Evolutionary conservation across 2,797 vertebrate genomes (phyloP).

Genomic region (Momotus momota): DNA sequence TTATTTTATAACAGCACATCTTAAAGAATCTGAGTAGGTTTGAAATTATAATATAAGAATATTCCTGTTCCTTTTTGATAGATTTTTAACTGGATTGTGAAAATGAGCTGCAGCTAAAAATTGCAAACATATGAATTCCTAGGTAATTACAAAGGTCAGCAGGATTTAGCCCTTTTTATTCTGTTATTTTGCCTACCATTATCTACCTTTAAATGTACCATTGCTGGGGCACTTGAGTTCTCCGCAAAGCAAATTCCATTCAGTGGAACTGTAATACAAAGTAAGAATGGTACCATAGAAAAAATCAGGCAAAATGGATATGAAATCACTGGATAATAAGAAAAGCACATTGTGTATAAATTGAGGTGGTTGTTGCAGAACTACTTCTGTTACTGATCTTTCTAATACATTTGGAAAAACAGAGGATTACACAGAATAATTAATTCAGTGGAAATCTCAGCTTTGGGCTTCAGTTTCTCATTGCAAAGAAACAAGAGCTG

Average conservation of each 20-base stretch:
- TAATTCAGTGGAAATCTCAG: neutral
- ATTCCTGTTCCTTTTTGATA: neutral
- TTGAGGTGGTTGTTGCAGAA: neutral
- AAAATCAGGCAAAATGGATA: neutral
- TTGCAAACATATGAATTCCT: neutral
- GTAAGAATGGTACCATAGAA: neutral
- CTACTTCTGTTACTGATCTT: neutral
- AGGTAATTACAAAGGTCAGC: neutral
- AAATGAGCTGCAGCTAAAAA: neutral
- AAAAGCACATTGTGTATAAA: neutral
- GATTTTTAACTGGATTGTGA: neutral
- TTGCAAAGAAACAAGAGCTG: neutral
- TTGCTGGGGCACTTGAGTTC: neutral
- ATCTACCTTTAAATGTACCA: neutral
- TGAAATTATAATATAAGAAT: neutral
- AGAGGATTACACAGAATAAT: neutral
- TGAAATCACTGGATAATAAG: neutral
- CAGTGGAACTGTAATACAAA: neutral
- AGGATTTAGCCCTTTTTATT: neutral
- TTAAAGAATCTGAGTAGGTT: neutral
- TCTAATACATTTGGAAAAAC: neutral
- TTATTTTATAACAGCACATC: neutral
- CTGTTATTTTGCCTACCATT: neutral
- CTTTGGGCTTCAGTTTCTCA: neutral
- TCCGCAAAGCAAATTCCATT: neutral